These are phyloP conservation scores for Leucosticte australis DNA, from an alignment of 2,113 vertebrate genomes.

Conservation along the genomic window DNA sequence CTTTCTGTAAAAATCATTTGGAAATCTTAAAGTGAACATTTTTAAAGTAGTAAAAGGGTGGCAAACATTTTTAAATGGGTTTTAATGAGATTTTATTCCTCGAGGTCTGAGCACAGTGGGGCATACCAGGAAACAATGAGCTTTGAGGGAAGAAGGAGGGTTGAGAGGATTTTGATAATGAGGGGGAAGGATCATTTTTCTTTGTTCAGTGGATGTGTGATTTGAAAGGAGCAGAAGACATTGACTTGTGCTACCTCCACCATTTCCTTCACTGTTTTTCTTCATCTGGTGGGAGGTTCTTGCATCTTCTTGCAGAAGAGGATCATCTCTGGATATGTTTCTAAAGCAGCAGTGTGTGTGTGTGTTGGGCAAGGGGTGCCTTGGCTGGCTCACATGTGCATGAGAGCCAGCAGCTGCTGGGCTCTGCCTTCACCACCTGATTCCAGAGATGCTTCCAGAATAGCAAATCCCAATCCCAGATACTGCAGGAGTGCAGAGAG, in stretches of 20 bases:
- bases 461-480: not conserved
- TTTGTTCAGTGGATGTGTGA: not conserved
- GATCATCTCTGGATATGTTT: not conserved
- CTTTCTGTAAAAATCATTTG: slow-evolving; percentile 19
- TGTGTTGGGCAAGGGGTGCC: not conserved
- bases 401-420: not conserved
- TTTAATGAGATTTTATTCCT: not conserved
- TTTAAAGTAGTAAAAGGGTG: not conserved
- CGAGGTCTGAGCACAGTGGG: not conserved
- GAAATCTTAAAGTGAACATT: not conserved
- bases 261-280: not conserved
- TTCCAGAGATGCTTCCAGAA: not conserved
- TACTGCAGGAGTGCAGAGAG: not conserved
- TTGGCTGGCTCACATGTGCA: not conserved
- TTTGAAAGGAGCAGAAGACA: not conserved
- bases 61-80: not conserved
- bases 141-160: not conserved
- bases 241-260: not conserved
- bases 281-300: not conserved
- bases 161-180: not conserved
- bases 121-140: not conserved
- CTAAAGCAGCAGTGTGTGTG: not conserved
- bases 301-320: not conserved
- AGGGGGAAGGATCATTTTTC: not conserved
- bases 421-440: not conserved